Conservation (phyloP, 2,888 invertebrate genomes). For the Cryptops parisi region DNA sequence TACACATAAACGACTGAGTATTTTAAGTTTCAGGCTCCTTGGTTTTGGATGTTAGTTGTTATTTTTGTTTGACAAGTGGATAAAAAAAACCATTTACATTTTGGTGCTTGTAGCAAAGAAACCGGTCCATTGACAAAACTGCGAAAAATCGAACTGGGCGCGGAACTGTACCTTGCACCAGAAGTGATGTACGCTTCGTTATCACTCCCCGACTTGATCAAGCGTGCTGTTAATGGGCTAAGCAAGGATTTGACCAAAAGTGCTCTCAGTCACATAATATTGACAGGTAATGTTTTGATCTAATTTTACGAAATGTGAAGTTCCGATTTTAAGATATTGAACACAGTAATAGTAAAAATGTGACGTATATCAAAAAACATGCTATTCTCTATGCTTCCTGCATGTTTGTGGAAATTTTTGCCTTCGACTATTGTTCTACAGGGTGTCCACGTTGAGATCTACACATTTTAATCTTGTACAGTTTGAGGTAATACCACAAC, state of each 20-base stretch:
- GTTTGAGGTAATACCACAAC: too few species aligned
- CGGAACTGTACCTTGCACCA: slow-evolving; percentile 33
- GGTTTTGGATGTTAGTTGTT: too few species aligned
- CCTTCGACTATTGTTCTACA: too few species aligned
- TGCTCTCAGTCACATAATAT: slow-evolving; percentile 33
- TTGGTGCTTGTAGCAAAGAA: background rate
- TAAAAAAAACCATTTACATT: background rate
- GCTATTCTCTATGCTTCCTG: too few species aligned
- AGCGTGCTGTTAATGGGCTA: slow-evolving; percentile 31
- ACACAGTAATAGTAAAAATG: too few species aligned
- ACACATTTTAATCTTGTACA: too few species aligned
- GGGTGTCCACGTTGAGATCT: too few species aligned
- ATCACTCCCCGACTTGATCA: slow-evolving; percentile 32
- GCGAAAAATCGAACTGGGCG: slow-evolving; percentile 32
- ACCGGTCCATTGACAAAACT: slow-evolving; percentile 16
- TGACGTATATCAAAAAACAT: too few species aligned
- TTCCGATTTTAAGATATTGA: too few species aligned
- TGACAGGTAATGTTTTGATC: slow-evolving; percentile 24
- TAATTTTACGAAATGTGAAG: background rate
- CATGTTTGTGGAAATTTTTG: too few species aligned
- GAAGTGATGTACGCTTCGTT: slow-evolving; percentile 35
- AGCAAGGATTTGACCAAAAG: slow-evolving; percentile 29
- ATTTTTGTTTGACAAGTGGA: background rate
- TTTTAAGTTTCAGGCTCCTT: background rate
- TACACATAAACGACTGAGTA: background rate